Base-by-base conservation (phyloP, 64 coral and sea anemone species). In the Orbicella faveolata region DNA sequence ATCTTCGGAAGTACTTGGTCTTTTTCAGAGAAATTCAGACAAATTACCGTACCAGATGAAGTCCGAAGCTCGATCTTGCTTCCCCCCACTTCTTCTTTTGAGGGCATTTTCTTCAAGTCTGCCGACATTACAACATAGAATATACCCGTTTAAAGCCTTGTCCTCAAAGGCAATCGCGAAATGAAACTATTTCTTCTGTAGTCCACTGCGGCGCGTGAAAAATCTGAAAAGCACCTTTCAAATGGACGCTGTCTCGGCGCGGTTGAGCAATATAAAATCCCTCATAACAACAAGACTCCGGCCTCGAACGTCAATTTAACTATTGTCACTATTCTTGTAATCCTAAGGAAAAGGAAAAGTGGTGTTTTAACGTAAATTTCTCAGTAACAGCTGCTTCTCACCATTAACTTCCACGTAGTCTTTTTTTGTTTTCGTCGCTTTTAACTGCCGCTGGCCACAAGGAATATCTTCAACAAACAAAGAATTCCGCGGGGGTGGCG, bases 21-120 rank as follows among this genome's bases (percentile, higher is more conserved):
- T 26, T 92, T 87, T 51, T 87, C 90, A 5, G 90, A 86, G 67
- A 92, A 92, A 77, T 86, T 92, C 6, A 92, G 63, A 74, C 90
- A 92, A 70, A 92, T 92, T 26, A 86, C 85, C 65, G 74, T 76
- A 11, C 90, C 90, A 35, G 90, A 92, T 8, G 74, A 79, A 70
- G 90, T 92, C n/a, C 85, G 75, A 17, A 92, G 77, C 61, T 92
- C 90, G 26, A 92, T 86, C 54, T 86, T 86, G 63, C 90, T 79
- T 87, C 90, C 90, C 48, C 34, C 74, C 44, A 73, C 61, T 63
- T 76, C 89, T 63, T 89, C 88, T 80, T 92, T 74, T 35, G 77
- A 61, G 48, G 75, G 75, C 83, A 77, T 83, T 30, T 84, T 80
- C 9, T 92, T 87, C 76, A 92, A 39, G 16, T 80, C 90, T 61